Base-by-base conservation (phyloP, 92 coral and sea anemone genomes). In the Umimayanthus kanabou region DNA sequence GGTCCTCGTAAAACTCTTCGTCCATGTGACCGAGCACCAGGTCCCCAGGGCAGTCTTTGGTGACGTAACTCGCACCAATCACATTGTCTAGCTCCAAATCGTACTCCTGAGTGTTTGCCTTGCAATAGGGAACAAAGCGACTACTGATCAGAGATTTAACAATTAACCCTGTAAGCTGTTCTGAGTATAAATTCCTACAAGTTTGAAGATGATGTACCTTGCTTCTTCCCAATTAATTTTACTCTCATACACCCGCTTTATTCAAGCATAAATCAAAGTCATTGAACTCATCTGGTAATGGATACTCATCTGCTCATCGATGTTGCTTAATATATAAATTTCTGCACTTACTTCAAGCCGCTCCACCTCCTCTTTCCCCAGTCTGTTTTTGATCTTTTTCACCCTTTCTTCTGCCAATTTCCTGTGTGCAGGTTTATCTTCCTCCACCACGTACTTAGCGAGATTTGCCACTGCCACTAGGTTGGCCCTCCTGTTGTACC, bases 401-500 rank as follows among this genome's bases (percentile, higher is more conserved):
- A 82, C 10, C 72, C 25, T 67, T 11, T 43, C 76, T 5, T 26
- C 40, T 25, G 76, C 86, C 29, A 66, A 65, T 82, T 49, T 82
- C 64, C 40, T 82, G 76, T 82, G 76, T 18, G 37, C 86, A 39
- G 10, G 11, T 11, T 22, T 20, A 18, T 40, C 25, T 42, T 67
- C 77, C 18, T 69, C 58, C 6, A 23, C 55, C 3, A 82, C 40
- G 77, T 82, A 82, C 77, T 82, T 82, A 65, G 61, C 74, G 37
- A 83, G 77, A 33, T 47, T 83, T 47, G 87, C 87, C 87, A 83
- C 40, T 3, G 64, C 87, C 43, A 83, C 78, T 49, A 83, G 25
- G 16, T 22, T 15, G n/a, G 57, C 49, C 77, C 87, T 50, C 77
- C 84, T 80, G 49, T 72, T 20, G 33, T 69, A 67, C 87, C 87